A percentile compares a stretch with the other conserved stretches of the same genome.
Conservation (phyloP, 2,797 vertebrate genomes). For the Sylvilagus floridanus region DNA sequence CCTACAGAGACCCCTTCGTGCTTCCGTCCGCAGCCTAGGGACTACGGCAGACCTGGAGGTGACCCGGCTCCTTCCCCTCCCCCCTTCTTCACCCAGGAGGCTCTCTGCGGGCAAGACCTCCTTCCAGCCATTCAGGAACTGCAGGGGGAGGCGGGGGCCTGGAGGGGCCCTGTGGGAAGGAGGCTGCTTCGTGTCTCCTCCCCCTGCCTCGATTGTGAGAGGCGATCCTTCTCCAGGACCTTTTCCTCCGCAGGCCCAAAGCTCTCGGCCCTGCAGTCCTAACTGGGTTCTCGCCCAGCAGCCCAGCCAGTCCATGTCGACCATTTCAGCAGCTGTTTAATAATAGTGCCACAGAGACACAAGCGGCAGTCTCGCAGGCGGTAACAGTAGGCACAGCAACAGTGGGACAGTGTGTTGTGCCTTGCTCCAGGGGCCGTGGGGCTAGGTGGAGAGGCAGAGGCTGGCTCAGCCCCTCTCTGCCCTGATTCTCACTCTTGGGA, state of each 20-base stretch:
- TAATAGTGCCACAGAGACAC: neutral
- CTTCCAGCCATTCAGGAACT: neutral
- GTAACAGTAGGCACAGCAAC: neutral
- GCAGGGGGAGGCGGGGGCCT: neutral
- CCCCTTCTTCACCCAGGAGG: neutral
- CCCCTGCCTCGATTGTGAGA: neutral
- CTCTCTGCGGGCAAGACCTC: neutral
- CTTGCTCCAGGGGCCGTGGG: neutral
- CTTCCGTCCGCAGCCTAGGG: neutral
- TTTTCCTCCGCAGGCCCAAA: neutral
- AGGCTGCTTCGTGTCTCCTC: neutral
- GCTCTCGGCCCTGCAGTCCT: neutral
- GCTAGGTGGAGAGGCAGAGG: neutral
- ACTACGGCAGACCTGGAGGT: neutral
- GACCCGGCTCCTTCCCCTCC: neutral
- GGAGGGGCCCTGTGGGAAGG: neutral
- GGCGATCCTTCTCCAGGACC: neutral
- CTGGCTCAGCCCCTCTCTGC: neutral
- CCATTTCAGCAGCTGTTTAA: constrained; percentile 13
- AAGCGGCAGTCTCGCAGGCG: neutral
- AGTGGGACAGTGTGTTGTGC: neutral
- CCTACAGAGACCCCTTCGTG: neutral
- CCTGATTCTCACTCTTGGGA: neutral
- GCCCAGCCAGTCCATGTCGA: neutral
- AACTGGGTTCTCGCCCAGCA: neutral